Base-by-base conservation (phyloP, 2,888 invertebrate genomes). In the Microctonus brassicae region DNA sequence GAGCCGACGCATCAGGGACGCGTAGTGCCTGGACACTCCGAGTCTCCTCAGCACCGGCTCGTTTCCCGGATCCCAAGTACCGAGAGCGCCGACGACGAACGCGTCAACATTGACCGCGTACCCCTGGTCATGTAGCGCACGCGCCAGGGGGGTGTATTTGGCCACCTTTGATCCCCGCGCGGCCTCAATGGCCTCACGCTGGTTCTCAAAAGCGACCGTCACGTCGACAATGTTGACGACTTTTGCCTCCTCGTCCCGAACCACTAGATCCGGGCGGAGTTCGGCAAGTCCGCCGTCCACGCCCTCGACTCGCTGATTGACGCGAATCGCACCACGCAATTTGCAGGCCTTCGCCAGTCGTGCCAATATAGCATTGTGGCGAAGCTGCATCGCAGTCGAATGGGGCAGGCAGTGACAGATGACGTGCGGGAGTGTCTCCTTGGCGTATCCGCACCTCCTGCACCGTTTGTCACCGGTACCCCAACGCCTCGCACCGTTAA, bases 371-470 rank as follows among this genome's bases (percentile, higher is more conserved):
- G 72, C 78, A 68, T 81, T 69, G 67, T 82, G 83, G 0, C 82
- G 74, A 0, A 20, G 52, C 66, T 80, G 81, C 70, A 79, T 76
- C 0, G 82, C 83, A 0, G 74, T 78, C 0, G 82, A 79, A 69
- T 86, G 81, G 1, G 60, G 29, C 2, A 73, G 75, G 69, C 87
- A 87, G 76, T 86, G 84, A 64, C 80, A 79, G 10, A 86, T 62
- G 20, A 88, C 85, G 39, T 87, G 84, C 0, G 85, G 83, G 17
- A 87, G 75, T 4, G 84, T 82, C 67, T 87, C 84, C 5, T 72
- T 64, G 0, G 10, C 47, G 4, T 73, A 65, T 0, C 80, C 79
- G 70, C 86, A 86, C 0, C 72, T 69, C 60, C 83, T 73, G 72
- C 84, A 83, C 0, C 81, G 62, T 42, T 76, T 76, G 55, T 82